These are phyloP conservation scores for Cyclophora punctaria DNA, from an alignment of 2,888 invertebrate species.

Conservation along the genomic window DNA sequence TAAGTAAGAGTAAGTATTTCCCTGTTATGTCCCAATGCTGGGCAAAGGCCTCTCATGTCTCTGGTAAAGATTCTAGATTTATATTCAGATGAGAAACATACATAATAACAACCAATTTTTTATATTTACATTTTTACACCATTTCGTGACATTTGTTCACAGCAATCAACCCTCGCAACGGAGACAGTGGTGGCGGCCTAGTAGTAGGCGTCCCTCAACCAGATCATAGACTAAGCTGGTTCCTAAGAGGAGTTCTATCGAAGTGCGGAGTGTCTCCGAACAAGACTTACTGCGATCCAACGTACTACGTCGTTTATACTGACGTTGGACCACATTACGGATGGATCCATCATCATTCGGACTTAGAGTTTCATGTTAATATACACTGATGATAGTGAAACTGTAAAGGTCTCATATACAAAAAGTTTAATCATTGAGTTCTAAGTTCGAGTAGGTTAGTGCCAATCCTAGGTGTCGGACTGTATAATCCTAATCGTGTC, in stretches of 20 bases:
- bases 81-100: too few species aligned
- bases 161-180: conserved; percentile 76
- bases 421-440: too few species aligned
- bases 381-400: conserved; percentile 4
- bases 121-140: too few species aligned
- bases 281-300: conserved; percentile 41
- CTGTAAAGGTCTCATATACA: too few species aligned
- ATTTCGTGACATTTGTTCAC: background rate
- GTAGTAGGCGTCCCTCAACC: conserved; percentile 49
- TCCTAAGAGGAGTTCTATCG: conserved; percentile 57
- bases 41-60: too few species aligned
- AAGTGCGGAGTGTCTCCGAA: conserved; percentile 48
- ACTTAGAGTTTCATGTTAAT: conserved; percentile 39
- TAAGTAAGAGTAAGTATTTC: too few species aligned
- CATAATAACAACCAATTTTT: too few species aligned
- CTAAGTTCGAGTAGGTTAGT: too few species aligned
- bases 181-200: conserved; percentile 79
- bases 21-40: too few species aligned
- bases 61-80: too few species aligned
- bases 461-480: too few species aligned
- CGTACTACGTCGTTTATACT: conserved; percentile 53
- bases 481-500: too few species aligned
- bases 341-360: conserved; percentile 59
- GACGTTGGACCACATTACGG: conserved; percentile 60
- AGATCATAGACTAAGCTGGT: conserved; percentile 56